phyloP scores from a whole-genome alignment of 2,888 invertebrate species.

The Ectemnius continuus region DNA sequence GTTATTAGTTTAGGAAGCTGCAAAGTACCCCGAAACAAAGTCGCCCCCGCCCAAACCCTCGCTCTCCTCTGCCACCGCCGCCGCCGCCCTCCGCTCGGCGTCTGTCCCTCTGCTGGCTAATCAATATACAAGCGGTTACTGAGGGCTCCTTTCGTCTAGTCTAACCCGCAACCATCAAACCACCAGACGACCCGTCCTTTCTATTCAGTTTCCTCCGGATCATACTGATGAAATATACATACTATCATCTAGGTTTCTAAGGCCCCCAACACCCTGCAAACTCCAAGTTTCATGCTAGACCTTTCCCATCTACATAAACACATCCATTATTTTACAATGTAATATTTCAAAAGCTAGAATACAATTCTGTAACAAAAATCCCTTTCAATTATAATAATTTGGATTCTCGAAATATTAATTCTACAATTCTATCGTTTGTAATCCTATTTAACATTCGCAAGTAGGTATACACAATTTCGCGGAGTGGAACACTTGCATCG shows the following conservation, averaged over 20 bases:
- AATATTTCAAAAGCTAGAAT: not conserved
- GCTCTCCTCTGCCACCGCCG: too few relatives aligned
- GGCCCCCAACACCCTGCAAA: not conserved
- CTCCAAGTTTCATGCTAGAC: too few relatives aligned
- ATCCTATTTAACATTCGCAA: not conserved
- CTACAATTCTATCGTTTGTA: not conserved
- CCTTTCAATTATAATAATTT: not conserved
- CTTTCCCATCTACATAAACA: too few relatives aligned
- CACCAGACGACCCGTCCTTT: constrained; percentile 39
- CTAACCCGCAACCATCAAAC: constrained; percentile 37
- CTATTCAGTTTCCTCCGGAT: constrained; percentile 20
- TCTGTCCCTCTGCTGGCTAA: constrained; percentile 61
- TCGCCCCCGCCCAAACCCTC: not conserved
- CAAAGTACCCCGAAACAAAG: constrained; percentile 51
- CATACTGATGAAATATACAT: not conserved
- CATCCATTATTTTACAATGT: not conserved
- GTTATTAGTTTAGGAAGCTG: constrained; percentile 75
- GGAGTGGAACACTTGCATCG: not conserved
- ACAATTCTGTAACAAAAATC: not conserved
- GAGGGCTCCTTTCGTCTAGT: constrained; percentile 55
- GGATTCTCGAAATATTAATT: not conserved
- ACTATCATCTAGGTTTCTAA: not conserved
- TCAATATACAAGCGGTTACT: constrained; percentile 72
- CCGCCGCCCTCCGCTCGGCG: not conserved
- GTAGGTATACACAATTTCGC: not conserved